Conservation (phyloP, 2,888 invertebrate genomes). For the Theristus sp. region DNA sequence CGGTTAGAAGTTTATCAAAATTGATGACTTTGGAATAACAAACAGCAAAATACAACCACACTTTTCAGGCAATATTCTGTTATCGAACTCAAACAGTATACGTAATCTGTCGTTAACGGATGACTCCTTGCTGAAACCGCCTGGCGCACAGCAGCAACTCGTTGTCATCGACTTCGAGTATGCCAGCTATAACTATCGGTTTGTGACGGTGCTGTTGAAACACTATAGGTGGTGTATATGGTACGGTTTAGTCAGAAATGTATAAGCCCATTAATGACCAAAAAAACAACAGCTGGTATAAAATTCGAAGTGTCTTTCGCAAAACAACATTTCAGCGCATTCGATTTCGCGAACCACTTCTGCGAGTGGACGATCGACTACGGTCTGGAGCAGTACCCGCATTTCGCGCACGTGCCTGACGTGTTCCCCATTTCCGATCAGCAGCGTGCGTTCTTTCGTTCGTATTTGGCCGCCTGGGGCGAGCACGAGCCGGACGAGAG, state of each 20-base stretch:
- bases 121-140: constrained; percentile 5
- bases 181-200: constrained; percentile 70
- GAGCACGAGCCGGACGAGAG: not conserved
- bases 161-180: constrained; percentile 82
- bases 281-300: no score
- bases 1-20: constrained; percentile 10
- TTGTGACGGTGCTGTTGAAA: no score
- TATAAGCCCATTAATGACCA: no score
- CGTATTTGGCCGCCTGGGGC: constrained; percentile 6
- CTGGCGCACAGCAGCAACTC: constrained; percentile 30
- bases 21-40: not conserved
- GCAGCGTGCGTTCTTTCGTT: constrained; percentile 42
- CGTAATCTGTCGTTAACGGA: constrained; percentile 20
- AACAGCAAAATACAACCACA: not conserved
- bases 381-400: constrained; percentile 50
- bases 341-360: constrained; percentile 85
- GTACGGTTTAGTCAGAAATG: no score
- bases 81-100: constrained; percentile 26
- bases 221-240: no score
- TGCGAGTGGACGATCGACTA: constrained; percentile 76
- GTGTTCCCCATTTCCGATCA: constrained; percentile 58
- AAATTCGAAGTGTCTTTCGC: no score
- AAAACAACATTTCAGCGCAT: constrained; percentile 55
- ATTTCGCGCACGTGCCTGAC: constrained; percentile 46
- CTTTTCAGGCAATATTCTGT: constrained; percentile 29